Evolutionary conservation across 2,888 invertebrate species (phyloP), one percentile per base, ranked within the genome.

Genomic region (Mythimna impura): DNA sequence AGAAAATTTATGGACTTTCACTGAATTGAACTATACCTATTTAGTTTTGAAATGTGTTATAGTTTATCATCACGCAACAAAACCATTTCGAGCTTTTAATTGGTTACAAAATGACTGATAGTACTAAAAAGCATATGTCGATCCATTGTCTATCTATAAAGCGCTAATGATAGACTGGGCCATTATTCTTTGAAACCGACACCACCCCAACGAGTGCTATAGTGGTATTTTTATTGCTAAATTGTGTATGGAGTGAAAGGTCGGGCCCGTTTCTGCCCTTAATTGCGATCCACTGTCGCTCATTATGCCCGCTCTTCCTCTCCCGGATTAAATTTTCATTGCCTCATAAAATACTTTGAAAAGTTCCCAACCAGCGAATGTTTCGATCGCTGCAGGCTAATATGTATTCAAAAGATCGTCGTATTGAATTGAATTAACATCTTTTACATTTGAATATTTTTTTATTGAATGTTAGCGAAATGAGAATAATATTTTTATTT

Each of bases 231-330:
- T 78, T 73, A 76, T 71, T 73, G 66, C 76, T 78, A 81, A 78
- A 86, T 81, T 81, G 79, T 81, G 63, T 84, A 71, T 68, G 68
- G 61, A 52, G 36, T 63, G 66, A 83, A 85, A 87, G 86, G 87
- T 86, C 85, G 83, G 80, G 69, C 78, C 77, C 83, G 79, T 81
- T 85, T 78, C 76, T 81, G 72, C 83, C 78, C 83, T 82, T 90
- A 90, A 91, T 90, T 90, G 89, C 89, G 83, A 88, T 87, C 86
- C 88, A 82, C 85, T 85, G 89, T 86, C 89, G 87, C 85, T 88
- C 87, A 88, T 91, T 89, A 88, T 83, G 80, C 76, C 66, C 61
- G 66, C 80, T 68, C 74, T 79, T 76, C 66, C 68, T 70, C 71
- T 85, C 78, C 75, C 73, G 76, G 87, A 87, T 90, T 86, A 88